A percentile compares a stretch with the other conserved stretches of the same genome.
Evolutionary conservation across 2,113 vertebrate genomes (phyloP).

Genomic region (Syrrhaptes paradoxus): DNA sequence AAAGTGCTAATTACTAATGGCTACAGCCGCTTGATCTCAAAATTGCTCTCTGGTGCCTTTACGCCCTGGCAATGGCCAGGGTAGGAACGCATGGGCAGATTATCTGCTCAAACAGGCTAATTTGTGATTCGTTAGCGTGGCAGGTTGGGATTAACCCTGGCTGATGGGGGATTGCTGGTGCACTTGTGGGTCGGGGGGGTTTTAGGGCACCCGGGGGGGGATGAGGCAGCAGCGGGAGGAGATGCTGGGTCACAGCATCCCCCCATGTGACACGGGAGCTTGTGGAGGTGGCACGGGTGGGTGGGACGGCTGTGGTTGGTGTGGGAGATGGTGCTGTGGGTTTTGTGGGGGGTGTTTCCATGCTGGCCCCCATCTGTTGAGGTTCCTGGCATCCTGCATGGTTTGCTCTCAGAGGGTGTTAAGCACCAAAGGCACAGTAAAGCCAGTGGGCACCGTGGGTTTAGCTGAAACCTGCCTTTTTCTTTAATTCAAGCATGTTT

Average conservation of each 20-base stretch:
- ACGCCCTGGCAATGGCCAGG: not conserved
- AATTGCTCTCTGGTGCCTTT: not conserved
- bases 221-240: not conserved
- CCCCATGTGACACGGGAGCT: not conserved
- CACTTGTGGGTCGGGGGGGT: fast-evolving
- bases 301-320: fast-evolving
- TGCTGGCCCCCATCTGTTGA: not conserved
- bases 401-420: not conserved
- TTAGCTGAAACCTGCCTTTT: not conserved
- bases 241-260: not conserved
- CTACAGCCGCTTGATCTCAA: not conserved
- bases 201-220: not conserved
- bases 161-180: not conserved
- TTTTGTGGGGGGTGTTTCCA: not conserved
- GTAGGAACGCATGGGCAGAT: not conserved
- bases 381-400: not conserved
- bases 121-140: not conserved
- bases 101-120: not conserved
- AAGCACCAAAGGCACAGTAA: not conserved
- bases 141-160: not conserved
- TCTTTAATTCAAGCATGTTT: not conserved
- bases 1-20: not conserved
- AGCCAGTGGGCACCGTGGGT: not conserved
- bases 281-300: fast-evolving
- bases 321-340: not conserved